Conservation (phyloP, 2,113 vertebrate species). For the Hylia prasina region DNA sequence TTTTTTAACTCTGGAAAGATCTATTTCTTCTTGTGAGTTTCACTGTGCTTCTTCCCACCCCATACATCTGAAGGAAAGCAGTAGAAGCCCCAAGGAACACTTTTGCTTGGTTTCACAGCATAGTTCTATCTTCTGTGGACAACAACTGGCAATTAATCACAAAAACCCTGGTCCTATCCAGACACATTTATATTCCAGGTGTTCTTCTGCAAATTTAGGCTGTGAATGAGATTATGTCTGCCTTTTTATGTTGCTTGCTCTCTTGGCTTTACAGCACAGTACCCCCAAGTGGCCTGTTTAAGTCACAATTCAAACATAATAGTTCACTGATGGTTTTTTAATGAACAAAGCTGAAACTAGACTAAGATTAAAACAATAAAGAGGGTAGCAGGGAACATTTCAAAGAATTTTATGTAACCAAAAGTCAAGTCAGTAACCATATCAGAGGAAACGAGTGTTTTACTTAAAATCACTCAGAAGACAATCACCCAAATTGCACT, state of each 20-base stretch:
- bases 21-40: not conserved
- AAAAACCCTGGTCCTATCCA: not conserved
- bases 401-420: not conserved
- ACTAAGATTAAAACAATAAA: not conserved
- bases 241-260: conserved; percentile 28
- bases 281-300: conserved; percentile 37
- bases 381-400: not conserved
- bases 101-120: not conserved
- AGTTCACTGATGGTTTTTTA: conserved; percentile 24
- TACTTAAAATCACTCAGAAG: not conserved
- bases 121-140: not conserved
- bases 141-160: conserved; percentile 26
- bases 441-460: not conserved
- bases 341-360: conserved; percentile 31
- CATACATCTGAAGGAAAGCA: not conserved
- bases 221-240: conserved; percentile 54
- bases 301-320: conserved; percentile 42
- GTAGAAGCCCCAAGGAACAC: not conserved
- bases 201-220: conserved; percentile 23
- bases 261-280: conserved; percentile 37
- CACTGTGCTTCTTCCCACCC: not conserved
- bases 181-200: conserved; percentile 51
- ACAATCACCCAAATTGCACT: not conserved
- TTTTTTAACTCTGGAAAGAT: not conserved
- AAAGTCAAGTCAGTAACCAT: not conserved